These are phyloP conservation scores for Pseudomyrmex flavicornis DNA, from an alignment of 1,140 invertebrate genomes.

Conservation along the genomic window DNA sequence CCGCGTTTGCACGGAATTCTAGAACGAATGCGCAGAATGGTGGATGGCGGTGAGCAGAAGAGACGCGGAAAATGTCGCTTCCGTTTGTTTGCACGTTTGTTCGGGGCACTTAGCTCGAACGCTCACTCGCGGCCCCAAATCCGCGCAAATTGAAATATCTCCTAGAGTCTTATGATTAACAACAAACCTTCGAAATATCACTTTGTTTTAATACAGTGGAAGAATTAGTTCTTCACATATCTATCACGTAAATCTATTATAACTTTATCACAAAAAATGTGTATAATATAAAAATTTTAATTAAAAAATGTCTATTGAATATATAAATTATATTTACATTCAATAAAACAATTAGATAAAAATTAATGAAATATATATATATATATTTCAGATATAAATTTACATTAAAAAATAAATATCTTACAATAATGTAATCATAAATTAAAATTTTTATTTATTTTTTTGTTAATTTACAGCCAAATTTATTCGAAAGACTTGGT, in stretches of 20 bases:
- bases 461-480: not conserved
- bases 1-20: slow-evolving; percentile 47
- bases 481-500: not conserved
- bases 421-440: too few species aligned
- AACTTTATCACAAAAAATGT: slow-evolving; percentile 8
- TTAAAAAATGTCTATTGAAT: too few species aligned
- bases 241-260: slow-evolving; percentile 67
- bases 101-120: slow-evolving; percentile 73
- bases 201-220: slow-evolving; percentile 75
- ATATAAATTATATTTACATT: slow-evolving; percentile 8
- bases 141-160: slow-evolving; percentile 80
- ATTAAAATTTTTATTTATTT: not conserved
- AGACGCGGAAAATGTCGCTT: slow-evolving; percentile 65
- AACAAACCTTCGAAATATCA: slow-evolving; percentile 79
- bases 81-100: slow-evolving; percentile 77
- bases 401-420: not conserved
- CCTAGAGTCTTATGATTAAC: slow-evolving; percentile 77
- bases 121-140: slow-evolving; percentile 71
- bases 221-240: slow-evolving; percentile 64
- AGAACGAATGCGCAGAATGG: slow-evolving; percentile 66
- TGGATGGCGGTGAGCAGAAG: slow-evolving; percentile 49
- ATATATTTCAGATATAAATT: too few species aligned
- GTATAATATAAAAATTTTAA: too few species aligned
- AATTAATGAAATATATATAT: not conserved
- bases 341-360: not conserved